Evolutionary conservation across 2,888 invertebrate genomes (phyloP).

Genomic region (Drosophila quinaria): DNA sequence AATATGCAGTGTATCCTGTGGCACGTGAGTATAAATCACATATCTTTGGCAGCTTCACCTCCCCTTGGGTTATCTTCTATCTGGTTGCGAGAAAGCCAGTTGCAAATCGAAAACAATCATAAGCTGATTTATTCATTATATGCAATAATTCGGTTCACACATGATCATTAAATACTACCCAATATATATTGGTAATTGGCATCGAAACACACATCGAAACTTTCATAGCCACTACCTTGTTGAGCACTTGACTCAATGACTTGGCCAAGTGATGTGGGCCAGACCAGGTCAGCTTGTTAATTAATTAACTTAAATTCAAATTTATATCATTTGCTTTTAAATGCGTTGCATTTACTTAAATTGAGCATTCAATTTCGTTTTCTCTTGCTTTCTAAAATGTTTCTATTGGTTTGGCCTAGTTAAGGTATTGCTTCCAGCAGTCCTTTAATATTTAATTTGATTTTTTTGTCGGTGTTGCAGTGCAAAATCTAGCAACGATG

Average conservation of each 20-base stretch:
- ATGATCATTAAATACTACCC: neutral
- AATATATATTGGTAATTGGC: too few species aligned
- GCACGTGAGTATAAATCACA: constrained; percentile 9
- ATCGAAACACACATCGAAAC: neutral
- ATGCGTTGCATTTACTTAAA: neutral
- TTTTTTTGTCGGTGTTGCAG: neutral
- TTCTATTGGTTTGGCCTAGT: neutral
- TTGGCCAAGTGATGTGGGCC: neutral
- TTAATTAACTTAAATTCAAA: neutral
- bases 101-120: neutral
- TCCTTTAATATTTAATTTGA: constrained; percentile 17
- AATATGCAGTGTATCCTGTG: constrained; percentile 5
- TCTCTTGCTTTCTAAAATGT: neutral
- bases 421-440: neutral
- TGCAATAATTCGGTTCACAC: neutral
- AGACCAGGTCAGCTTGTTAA: neutral
- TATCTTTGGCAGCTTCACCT: neutral
- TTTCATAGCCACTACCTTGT: neutral
- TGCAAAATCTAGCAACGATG: neutral
- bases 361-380: constrained; percentile 1
- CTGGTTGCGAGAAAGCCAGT: neutral
- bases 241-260: neutral
- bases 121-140: neutral
- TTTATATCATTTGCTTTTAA: neutral
- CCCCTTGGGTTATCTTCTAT: neutral